Evolutionary conservation across 1,140 invertebrate species (phyloP).

Genomic region (Drosophila suzukii): DNA sequence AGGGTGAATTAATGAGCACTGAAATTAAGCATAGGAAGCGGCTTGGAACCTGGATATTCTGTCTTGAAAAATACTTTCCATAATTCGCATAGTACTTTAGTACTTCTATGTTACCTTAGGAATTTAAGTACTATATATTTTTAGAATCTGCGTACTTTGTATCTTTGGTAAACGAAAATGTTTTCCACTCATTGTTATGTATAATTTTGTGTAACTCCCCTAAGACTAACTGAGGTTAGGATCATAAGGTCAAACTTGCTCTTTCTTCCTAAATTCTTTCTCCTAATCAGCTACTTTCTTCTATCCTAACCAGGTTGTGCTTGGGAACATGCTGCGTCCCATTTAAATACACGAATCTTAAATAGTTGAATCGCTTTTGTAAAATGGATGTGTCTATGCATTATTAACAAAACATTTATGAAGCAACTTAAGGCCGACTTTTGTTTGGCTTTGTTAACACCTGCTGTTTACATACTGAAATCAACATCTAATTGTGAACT

Average conservation of each 20-base stretch:
- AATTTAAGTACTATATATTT: too few relatives aligned
- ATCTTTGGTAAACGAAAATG: too few relatives aligned
- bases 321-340: constrained; percentile 38
- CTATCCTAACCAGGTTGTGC: not conserved
- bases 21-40: constrained; percentile 5
- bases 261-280: not conserved
- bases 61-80: not conserved
- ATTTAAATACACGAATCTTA: constrained; percentile 38
- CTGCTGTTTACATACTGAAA: constrained; percentile 77
- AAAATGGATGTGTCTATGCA: constrained; percentile 49
- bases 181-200: too few relatives aligned
- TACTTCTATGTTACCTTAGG: too few relatives aligned
- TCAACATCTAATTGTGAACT: constrained; percentile 78
- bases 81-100: too few relatives aligned
- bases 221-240: too few relatives aligned
- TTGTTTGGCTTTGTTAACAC: constrained; percentile 71
- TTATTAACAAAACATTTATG: constrained; percentile 68
- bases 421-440: constrained; percentile 41
- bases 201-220: too few relatives aligned
- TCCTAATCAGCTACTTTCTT: constrained; percentile 15
- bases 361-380: constrained; percentile 50
- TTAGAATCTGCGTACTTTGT: too few relatives aligned
- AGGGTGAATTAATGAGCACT: constrained; percentile 32
- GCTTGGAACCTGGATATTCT: too few relatives aligned
- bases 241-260: not conserved